Base-by-base conservation (phyloP, 2,888 invertebrate genomes). In the Elmis aenea region DNA sequence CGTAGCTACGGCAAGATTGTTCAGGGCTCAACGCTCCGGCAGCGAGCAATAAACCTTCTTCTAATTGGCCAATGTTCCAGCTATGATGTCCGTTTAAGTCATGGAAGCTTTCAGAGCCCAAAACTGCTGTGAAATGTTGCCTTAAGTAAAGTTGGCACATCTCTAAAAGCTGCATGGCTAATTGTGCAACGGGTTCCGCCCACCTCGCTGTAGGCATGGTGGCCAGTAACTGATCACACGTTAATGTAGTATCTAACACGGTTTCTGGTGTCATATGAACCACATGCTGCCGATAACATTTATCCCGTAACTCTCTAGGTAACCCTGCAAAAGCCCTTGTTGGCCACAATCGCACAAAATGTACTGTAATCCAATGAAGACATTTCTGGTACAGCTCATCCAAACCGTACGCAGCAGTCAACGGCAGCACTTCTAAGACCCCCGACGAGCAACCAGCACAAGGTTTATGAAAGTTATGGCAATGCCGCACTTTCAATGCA, bases 381-480 rank as follows among this genome's bases (percentile, higher is more conserved):
- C 88, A 88, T 64, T 86, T 88, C 45, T 86, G 78, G 63, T 89
- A 86, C 12, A 94, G 72, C 59, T 93, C 92, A 55, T 90, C 89
- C 33, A 94, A 70, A 0, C 89, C 88, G 63, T 89, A 92, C 23
- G 85, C 84, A 3, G 88, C 78, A 3, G 91, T 83, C 23, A 94
- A 71, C 0, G 90, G 86, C 52, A 95, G 74, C 45, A 92, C 89
- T 63, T 94, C 92, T 18, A 91, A 68, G 2, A 92, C 87, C 3
- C 91, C 91, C 26, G 84, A 81, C 10, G 84, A 82, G 66, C 95
- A 95, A 16, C 85, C 82, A 26, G 84, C 76, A 65, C 95, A 96
- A 0, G 95, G 94, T 73, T 86, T 85, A 61, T 96, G 95, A 64
- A 96, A 95, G 64, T 90, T 83, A 66, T 96, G 95, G 62, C 94